Percentiles rank a stretch among this genome's conserved stretches.
Conservation (phyloP, 2,797 vertebrate genomes). For the Lagocephalus sceleratus region DNA sequence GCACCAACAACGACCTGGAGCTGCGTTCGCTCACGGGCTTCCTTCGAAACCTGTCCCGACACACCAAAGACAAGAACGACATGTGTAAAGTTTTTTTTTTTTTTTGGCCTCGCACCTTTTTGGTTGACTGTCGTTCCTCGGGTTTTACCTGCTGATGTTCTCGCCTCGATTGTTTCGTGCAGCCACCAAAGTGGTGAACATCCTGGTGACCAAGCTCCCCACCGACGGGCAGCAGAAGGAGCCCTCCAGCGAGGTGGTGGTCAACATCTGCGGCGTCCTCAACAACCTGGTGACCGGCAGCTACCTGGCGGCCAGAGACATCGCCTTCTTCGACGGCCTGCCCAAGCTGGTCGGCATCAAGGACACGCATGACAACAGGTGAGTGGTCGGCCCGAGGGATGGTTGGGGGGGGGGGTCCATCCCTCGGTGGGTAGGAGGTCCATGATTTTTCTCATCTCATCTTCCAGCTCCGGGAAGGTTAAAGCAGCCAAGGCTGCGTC, state of each 20-base stretch:
- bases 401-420: too few species aligned
- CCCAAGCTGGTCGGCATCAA: constrained; percentile 84
- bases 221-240: constrained; percentile 64
- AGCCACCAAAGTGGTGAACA: constrained; percentile 85
- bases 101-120: too few species aligned
- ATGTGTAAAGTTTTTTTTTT: constrained; percentile 81
- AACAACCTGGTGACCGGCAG: constrained; percentile 90
- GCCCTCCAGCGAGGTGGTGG: constrained; percentile 78
- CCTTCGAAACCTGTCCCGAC: constrained; percentile 89
- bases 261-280: constrained; percentile 89
- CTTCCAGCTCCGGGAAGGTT: constrained; percentile 66
- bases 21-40: constrained; percentile 88
- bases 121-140: too few species aligned
- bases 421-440: too few species aligned
- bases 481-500: constrained; percentile 83
- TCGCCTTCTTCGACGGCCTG: constrained; percentile 82
- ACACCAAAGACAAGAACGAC: constrained; percentile 82
- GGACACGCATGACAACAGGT: constrained; percentile 74
- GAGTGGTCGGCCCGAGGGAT: constrained; percentile 15
- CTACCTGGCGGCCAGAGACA: constrained; percentile 80
- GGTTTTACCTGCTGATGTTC: not conserved
- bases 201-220: constrained; percentile 84
- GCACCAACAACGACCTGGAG: constrained; percentile 78
- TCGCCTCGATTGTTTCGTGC: not conserved
- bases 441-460: constrained; percentile 17